Conservation (phyloP, 2,888 invertebrate genomes). For the Syrphus vitripennis region DNA sequence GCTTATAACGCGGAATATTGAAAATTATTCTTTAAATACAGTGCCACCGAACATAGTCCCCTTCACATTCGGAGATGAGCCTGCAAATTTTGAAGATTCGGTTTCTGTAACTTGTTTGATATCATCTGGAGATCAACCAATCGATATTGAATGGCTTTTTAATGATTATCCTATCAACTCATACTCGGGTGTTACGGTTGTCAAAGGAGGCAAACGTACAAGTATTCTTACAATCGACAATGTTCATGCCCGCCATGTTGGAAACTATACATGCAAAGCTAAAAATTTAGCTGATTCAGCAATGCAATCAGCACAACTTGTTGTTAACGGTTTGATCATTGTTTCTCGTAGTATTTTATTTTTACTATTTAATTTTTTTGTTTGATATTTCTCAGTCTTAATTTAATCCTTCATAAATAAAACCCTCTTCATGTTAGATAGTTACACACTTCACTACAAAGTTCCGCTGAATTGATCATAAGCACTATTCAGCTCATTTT, state of each 20-base stretch:
- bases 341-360: not conserved
- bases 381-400: not conserved
- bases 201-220: conserved; percentile 84
- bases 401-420: not conserved
- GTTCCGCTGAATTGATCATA: conserved; percentile 8
- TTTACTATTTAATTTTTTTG: conserved; percentile 17
- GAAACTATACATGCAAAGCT: conserved; percentile 89
- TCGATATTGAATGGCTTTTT: conserved; percentile 87
- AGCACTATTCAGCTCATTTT: conserved; percentile 75
- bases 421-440: not conserved
- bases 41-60: conserved; percentile 89
- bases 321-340: conserved; percentile 84
- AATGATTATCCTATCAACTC: conserved; percentile 79
- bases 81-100: conserved; percentile 87
- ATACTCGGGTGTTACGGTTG: conserved; percentile 82
- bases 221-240: conserved; percentile 86
- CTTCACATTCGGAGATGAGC: conserved; percentile 88
- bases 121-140: conserved; percentile 86
- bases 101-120: conserved; percentile 87
- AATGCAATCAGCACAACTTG: conserved; percentile 84
- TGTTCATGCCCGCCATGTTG: conserved; percentile 86
- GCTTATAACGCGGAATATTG: not conserved
- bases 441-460: not conserved
- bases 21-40: conserved; percentile 76
- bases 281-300: conserved; percentile 86